phyloP scores from a whole-genome alignment of 2,113 vertebrate genomes.

The Ptilonorhynchus violaceus region DNA sequence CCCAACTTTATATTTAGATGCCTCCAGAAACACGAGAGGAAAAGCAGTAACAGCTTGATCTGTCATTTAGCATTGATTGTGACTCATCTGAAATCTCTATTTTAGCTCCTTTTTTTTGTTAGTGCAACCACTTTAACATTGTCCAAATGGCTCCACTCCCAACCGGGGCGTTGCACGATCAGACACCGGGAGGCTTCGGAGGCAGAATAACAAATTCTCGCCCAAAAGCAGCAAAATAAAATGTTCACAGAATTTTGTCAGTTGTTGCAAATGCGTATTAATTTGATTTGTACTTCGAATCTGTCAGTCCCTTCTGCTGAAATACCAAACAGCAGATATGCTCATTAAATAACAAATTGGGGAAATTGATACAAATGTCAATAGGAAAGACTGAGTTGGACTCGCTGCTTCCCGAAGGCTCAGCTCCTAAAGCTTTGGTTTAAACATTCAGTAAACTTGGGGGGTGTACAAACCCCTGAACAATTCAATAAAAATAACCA shows the following conservation, averaged over 20 bases:
- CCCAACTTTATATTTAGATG: not conserved
- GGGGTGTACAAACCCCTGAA: not conserved
- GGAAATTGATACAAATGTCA: not conserved
- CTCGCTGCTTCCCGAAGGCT: not conserved
- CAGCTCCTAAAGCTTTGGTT: not conserved
- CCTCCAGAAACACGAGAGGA: not conserved
- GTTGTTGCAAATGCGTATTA: slow-evolving; percentile 1
- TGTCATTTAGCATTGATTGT: not conserved
- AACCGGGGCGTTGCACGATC: not conserved
- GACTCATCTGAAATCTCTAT: not conserved
- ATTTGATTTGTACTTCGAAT: not conserved
- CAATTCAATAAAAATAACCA: not conserved
- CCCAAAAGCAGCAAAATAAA: not conserved
- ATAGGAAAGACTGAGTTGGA: not conserved
- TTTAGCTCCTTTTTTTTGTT: not conserved
- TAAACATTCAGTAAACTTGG: not conserved
- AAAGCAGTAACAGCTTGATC: not conserved
- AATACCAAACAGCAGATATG: not conserved
- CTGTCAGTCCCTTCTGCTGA: slow-evolving; percentile 1
- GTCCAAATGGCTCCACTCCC: not conserved
- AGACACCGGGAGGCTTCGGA: not conserved
- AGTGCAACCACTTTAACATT: not conserved
- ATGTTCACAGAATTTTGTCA: not conserved
- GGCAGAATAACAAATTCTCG: not conserved
- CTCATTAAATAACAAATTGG: not conserved